phyloP scores from a whole-genome alignment of 1,140 invertebrate species.

The Palaemon carinicauda region DNA sequence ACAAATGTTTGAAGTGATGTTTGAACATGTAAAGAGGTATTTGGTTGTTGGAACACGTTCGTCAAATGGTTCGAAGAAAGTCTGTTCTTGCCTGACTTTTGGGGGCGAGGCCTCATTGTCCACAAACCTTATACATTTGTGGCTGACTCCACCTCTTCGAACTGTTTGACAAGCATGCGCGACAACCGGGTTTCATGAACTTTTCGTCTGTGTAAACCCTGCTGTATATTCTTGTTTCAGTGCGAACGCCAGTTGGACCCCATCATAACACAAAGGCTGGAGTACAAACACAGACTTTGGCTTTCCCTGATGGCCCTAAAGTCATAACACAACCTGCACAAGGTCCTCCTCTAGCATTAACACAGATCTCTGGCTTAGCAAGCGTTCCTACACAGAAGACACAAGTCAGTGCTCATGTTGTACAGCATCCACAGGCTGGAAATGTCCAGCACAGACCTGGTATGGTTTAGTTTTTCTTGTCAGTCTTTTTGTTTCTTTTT shows the following conservation, averaged over 20 bases:
- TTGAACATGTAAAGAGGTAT: too few relatives aligned
- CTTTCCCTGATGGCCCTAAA: constrained; percentile 57
- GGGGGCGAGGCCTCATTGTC: too few relatives aligned
- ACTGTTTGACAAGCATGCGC: too few relatives aligned
- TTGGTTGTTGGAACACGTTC: too few relatives aligned
- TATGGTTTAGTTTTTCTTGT: neutral
- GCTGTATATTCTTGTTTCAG: constrained; percentile 20
- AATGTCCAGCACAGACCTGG: constrained; percentile 5
- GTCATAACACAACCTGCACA: constrained; percentile 61
- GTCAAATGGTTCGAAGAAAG: too few relatives aligned
- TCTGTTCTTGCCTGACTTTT: too few relatives aligned
- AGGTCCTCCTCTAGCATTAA: constrained; percentile 59
- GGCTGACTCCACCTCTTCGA: too few relatives aligned
- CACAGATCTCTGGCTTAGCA: constrained; percentile 45
- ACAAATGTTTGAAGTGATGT: too few relatives aligned
- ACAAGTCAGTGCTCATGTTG: constrained; percentile 4
- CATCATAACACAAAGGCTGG: constrained; percentile 37
- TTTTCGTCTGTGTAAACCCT: too few relatives aligned
- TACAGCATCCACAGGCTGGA: constrained; percentile 6
- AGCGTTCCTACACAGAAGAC: constrained; percentile 40
- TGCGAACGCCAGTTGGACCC: constrained; percentile 36
- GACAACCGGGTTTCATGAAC: too few relatives aligned
- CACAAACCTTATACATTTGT: too few relatives aligned
- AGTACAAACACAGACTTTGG: constrained; percentile 27
- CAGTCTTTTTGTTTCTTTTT: neutral